These are phyloP conservation scores for Hirtodrosophila cameraria DNA, from an alignment of 2,888 invertebrate species.

Conservation along the genomic window DNA sequence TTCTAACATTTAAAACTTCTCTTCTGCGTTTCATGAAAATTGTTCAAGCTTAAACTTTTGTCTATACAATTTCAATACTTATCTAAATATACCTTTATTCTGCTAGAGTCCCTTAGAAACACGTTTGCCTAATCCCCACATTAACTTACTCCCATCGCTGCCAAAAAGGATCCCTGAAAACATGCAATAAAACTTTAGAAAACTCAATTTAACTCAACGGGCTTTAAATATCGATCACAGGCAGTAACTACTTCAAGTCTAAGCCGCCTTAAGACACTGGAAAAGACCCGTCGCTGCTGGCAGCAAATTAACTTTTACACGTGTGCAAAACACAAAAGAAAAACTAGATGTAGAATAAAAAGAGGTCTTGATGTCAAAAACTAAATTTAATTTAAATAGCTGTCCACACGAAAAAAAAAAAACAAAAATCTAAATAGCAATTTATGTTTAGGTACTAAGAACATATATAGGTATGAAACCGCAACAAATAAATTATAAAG, in stretches of 20 bases:
- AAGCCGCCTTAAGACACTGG: slow-evolving; percentile 33
- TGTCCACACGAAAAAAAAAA: too few relatives aligned
- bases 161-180: slow-evolving; percentile 13
- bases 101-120: slow-evolving; percentile 7
- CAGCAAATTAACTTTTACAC: slow-evolving; percentile 35
- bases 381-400: slow-evolving; percentile 18
- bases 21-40: too few relatives aligned
- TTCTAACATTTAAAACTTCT: too few relatives aligned
- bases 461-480: slow-evolving; percentile 16
- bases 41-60: too few relatives aligned
- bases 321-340: slow-evolving; percentile 17
- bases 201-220: slow-evolving; percentile 51
- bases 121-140: slow-evolving; percentile 29
- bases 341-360: too few relatives aligned
- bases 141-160: slow-evolving; percentile 26
- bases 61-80: slow-evolving; percentile 10
- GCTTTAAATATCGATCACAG: slow-evolving; percentile 47
- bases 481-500: slow-evolving; percentile 57
- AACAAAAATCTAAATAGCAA: slow-evolving; percentile 12
- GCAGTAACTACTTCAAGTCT: slow-evolving; percentile 31
- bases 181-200: slow-evolving; percentile 46
- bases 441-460: slow-evolving; percentile 14
- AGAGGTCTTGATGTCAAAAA: too few relatives aligned
- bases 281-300: not conserved
- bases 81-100: slow-evolving; percentile 7